Base-by-base conservation (phyloP, 2,113 vertebrate species). In the Vimba vimba region DNA sequence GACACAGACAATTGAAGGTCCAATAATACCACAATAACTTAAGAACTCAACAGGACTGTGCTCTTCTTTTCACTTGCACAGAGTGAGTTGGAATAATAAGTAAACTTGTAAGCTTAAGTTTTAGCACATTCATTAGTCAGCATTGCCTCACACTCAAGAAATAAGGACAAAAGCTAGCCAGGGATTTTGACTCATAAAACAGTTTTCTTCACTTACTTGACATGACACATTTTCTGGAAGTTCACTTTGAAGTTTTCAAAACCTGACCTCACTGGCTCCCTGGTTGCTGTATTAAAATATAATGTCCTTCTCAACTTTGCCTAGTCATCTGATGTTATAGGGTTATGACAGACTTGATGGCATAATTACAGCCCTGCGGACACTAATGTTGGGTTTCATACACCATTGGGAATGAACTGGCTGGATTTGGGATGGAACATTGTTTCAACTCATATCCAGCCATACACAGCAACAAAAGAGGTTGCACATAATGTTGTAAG, bases 291-390 rank as follows among this genome's bases (percentile, higher is more conserved):
- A 30, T 15, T 78, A 82, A 82, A 68, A 64, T 60, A 66, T 68
- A 21, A 74, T 43, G 36, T 25, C 21, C 25, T 76, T 55, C 47
- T 76, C 47, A 76, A 76, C 15, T 68, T 39, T 81, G 33, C 69
- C 19, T 45, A 73, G 30, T 80, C 64, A 86, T 57, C 74, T 79
- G 74, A 17, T 74, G n/a, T 68, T 73, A 27, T 80, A 68, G 30
- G 60, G 66, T 73, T 69, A 79, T 80, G 84, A 60, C 43, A 52
- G 47, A 62, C n/a, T 21, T 57, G n/a, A 68, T 45, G 62, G 3
- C 3, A 36, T 77, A 74, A 82, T 77, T 39, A 60, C 0, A 25
- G 25, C 62, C 64, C 60, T 36, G 36, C 10, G 36, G 21, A 81
- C 62, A 25, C 62, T 75, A 83, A 88, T 86, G 52, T 27, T 74